Conservation (phyloP, 2,888 invertebrate genomes). For the Sepiola atlantica region DNA sequence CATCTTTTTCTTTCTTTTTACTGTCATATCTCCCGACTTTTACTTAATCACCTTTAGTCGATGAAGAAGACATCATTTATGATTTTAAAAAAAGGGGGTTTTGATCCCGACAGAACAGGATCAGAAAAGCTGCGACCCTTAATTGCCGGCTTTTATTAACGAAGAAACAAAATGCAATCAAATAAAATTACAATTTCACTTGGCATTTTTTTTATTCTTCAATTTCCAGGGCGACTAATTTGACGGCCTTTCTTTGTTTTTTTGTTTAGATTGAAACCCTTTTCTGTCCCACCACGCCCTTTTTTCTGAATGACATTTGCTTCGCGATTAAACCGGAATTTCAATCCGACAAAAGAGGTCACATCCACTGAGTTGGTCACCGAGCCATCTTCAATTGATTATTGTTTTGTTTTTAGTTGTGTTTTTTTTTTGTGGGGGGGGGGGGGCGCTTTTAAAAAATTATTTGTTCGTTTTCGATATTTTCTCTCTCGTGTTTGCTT, state of each 20-base stretch:
- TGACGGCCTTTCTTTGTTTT: not conserved
- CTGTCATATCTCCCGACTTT: too few species aligned
- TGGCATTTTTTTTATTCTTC: not conserved
- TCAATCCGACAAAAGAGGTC: slow-evolving; percentile 12
- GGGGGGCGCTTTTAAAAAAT: not conserved
- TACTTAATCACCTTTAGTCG: not conserved
- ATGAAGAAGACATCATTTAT: not conserved
- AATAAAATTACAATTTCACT: not conserved
- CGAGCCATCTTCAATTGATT: not conserved
- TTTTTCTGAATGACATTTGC: not conserved
- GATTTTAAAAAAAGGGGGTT: not conserved
- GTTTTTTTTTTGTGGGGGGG: too few species aligned
- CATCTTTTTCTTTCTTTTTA: not conserved
- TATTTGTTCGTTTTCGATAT: not conserved
- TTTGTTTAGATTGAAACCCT: not conserved
- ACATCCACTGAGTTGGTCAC: not conserved
- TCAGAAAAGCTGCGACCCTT: slow-evolving; percentile 22
- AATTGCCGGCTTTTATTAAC: not conserved
- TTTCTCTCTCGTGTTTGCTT: not conserved
- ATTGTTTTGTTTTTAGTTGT: not conserved
- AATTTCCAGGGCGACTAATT: not conserved
- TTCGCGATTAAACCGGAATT: not conserved
- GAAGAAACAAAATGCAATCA: not conserved
- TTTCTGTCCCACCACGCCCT: too few species aligned
- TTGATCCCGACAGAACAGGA: not conserved